Evolutionary conservation across 2,797 vertebrate genomes (phyloP), one percentile per base, ranked within the genome.

Genomic region (Mycteria americana): DNA sequence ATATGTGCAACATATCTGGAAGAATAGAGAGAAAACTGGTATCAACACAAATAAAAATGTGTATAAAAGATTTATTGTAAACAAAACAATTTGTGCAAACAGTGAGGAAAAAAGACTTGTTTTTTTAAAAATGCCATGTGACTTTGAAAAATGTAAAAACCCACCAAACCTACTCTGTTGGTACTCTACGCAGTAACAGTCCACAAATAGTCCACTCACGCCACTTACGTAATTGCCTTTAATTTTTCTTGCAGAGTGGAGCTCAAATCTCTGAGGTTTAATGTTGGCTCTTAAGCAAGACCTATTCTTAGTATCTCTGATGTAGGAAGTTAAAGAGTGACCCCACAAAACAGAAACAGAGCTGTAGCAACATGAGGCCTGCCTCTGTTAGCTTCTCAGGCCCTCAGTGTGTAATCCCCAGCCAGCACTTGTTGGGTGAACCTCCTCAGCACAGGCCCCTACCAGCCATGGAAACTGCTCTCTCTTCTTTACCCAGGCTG

Each of bases 1-100:
- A 41, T 37, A 73, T 1, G 7, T 45, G 39, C 56, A 96, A 50
- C 8, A 0, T 19, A 45, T 18, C 21, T 57, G 18, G 30, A 65
- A 76, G 48, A 53, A 54, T 0, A 90, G 28, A 85, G 19, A 79
- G 15, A 76, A 81, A 91, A 69, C 15, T 33, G 27, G 12, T 59
- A 67, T 31, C 16, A 46, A 74, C 17, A 30, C 14, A 60, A 65
- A 73, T 48, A 24, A 81, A 76, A 59, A 73, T 0, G 1, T 17
- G 28, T 79, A 91, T 25, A 74, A 87, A 92, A 60, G 24, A 18
- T 91, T 95, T 94, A 96, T 79, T 93, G 60, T 91, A 92, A 94
- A 91, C 25, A 93, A 79, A 89, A 78, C 11, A 53, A 25, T 28
- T 80, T 50, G 76, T 93, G 80, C 45, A 41, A 95, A 89, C 5